These are phyloP conservation scores for Paramisgurnus dabryanus DNA, from an alignment of 2,113 vertebrate species.

Conservation along the genomic window DNA sequence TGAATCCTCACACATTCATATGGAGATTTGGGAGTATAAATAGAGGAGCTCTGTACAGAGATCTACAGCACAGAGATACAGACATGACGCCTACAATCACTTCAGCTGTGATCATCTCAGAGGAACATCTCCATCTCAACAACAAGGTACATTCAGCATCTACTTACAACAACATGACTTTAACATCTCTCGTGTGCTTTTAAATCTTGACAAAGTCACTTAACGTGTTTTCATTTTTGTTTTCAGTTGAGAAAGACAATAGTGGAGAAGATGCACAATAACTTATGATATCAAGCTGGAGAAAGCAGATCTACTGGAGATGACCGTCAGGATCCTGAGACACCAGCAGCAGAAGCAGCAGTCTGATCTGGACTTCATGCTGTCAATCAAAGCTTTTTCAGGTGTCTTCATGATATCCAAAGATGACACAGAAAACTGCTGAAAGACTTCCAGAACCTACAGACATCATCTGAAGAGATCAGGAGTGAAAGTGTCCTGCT, in stretches of 20 bases:
- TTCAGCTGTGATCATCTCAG: slow-evolving; percentile 41
- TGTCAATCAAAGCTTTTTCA: slow-evolving; percentile 22
- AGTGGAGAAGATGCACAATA: slow-evolving; percentile 51
- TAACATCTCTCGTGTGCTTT: slow-evolving; percentile 23
- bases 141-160: slow-evolving; percentile 64
- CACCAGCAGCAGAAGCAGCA: neutral
- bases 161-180: slow-evolving; percentile 11
- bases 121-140: slow-evolving; percentile 61
- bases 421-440: slow-evolving; percentile 55
- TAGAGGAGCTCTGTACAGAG: slow-evolving; percentile 66
- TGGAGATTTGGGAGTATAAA: slow-evolving; percentile 73
- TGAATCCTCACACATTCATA: slow-evolving; percentile 73
- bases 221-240: neutral
- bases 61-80: slow-evolving; percentile 64
- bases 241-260: neutral
- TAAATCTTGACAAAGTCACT: neutral
- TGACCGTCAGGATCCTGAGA: neutral
- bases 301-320: slow-evolving; percentile 44
- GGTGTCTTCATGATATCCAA: slow-evolving; percentile 35
- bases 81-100: slow-evolving; percentile 64
- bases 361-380: slow-evolving; percentile 46
- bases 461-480: slow-evolving; percentile 48
- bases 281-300: slow-evolving; percentile 61
- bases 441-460: slow-evolving; percentile 49
- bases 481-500: slow-evolving; percentile 50